A percentile compares a stretch with the other conserved stretches of the same genome.
phyloP scores from a whole-genome alignment of 2,888 invertebrate genomes.

The Erebia palarica region DNA sequence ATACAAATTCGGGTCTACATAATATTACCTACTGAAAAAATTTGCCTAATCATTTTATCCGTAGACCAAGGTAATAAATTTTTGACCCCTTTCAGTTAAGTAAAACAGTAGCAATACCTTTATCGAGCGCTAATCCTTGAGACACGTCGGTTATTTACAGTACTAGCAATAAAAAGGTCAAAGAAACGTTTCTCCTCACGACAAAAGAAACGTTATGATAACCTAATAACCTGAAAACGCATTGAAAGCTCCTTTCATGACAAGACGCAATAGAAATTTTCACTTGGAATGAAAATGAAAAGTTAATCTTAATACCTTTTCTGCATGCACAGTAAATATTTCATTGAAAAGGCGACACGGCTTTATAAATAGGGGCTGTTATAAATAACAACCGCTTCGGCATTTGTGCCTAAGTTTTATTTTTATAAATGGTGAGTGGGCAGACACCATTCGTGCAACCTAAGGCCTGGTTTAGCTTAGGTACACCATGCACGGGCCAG shows the following conservation, averaged over 20 bases:
- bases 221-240: conserved; percentile 73
- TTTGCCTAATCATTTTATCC: too few relatives aligned
- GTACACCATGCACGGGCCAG: background rate
- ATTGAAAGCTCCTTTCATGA: conserved; percentile 70
- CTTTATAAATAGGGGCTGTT: conserved; percentile 47
- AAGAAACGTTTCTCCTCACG: conserved; percentile 34
- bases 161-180: conserved; percentile 35
- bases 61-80: background rate
- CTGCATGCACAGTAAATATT: conserved; percentile 67
- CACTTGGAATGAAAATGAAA: conserved; percentile 74
- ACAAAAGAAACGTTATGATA: conserved; percentile 50
- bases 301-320: conserved; percentile 75
- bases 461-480: background rate
- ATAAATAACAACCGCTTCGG: conserved; percentile 26
- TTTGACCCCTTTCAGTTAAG: background rate
- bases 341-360: conserved; percentile 51
- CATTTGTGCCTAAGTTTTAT: background rate
- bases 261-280: conserved; percentile 70
- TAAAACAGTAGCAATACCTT: background rate
- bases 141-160: conserved; percentile 37
- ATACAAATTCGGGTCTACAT: too few relatives aligned
- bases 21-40: too few relatives aligned
- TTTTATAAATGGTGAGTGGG: conserved; percentile 1
- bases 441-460: background rate
- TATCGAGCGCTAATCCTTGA: conserved; percentile 1